These are phyloP conservation scores for Diorhabda sublineata DNA, from an alignment of 1,140 invertebrate genomes.

Conservation along the genomic window DNA sequence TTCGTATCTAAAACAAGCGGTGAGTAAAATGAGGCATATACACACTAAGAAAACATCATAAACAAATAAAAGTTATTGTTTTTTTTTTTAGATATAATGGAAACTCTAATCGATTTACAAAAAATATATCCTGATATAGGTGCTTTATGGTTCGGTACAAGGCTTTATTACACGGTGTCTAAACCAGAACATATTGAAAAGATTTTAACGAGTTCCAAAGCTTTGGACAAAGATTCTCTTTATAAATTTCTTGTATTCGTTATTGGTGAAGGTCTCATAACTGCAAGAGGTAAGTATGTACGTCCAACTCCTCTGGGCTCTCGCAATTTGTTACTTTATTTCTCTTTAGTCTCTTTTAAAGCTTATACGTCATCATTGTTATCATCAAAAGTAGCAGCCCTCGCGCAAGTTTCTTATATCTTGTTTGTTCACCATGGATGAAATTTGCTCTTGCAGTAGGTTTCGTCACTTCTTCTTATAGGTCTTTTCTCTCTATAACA, in stretches of 20 bases:
- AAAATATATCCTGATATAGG: neutral
- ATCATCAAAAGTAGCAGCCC: too few species aligned
- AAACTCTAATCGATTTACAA: neutral
- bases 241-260: neutral
- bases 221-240: conserved; percentile 10
- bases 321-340: too few species aligned
- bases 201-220: conserved; percentile 8
- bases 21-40: neutral
- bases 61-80: neutral
- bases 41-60: neutral
- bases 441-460: too few species aligned
- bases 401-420: too few species aligned
- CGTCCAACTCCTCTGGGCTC: too few species aligned
- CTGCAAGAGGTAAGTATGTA: conserved; percentile 6
- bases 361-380: too few species aligned
- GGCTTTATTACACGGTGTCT: conserved; percentile 3
- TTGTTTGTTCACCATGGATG: too few species aligned
- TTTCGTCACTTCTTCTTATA: too few species aligned
- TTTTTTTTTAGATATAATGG: conserved; percentile 11
- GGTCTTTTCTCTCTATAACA: too few species aligned
- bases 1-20: neutral
- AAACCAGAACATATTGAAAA: conserved; percentile 16
- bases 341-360: too few species aligned
- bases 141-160: conserved; percentile 7
- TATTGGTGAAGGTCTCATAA: conserved; percentile 6